phyloP scores from a whole-genome alignment of 2,888 invertebrate genomes.

The Pristionchus japonicus region DNA sequence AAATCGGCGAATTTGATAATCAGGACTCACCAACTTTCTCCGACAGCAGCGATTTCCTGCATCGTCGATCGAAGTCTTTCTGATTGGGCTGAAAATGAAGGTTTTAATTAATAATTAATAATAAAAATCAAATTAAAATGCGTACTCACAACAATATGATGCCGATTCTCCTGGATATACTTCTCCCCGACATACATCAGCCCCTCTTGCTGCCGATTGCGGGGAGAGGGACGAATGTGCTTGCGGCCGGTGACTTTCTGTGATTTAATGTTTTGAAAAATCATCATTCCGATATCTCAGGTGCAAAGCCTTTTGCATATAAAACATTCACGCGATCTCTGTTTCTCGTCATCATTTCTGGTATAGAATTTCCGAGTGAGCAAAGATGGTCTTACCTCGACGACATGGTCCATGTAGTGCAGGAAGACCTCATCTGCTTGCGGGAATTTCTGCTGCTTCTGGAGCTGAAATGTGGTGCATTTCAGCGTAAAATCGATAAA shows the following conservation, averaged over 20 bases:
- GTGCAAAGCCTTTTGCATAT: no score
- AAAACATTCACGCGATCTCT: no score
- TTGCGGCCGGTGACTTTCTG: background rate
- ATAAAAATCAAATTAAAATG: background rate
- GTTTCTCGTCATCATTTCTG: no score
- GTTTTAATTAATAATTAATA: background rate
- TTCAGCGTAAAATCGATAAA: no score
- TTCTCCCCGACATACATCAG: slow-evolving; percentile 57
- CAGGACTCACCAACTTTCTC: background rate
- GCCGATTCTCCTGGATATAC: slow-evolving; percentile 52
- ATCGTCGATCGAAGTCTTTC: background rate
- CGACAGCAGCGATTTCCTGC: background rate
- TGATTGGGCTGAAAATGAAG: background rate
- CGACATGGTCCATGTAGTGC: slow-evolving; percentile 81
- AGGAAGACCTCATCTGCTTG: slow-evolving; percentile 98
- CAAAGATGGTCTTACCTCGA: slow-evolving; percentile 45
- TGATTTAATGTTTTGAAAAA: background rate
- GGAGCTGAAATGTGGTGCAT: slow-evolving; percentile 88
- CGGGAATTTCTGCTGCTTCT: slow-evolving; percentile 96
- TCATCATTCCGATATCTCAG: no score
- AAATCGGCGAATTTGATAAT: background rate
- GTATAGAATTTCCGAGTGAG: no score
- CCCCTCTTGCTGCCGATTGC: background rate
- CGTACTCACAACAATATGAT: slow-evolving; percentile 25
- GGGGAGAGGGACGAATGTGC: background rate